Evolutionary conservation across 1,140 invertebrate genomes (phyloP).

Genomic region (Trinorchestia longiramus): DNA sequence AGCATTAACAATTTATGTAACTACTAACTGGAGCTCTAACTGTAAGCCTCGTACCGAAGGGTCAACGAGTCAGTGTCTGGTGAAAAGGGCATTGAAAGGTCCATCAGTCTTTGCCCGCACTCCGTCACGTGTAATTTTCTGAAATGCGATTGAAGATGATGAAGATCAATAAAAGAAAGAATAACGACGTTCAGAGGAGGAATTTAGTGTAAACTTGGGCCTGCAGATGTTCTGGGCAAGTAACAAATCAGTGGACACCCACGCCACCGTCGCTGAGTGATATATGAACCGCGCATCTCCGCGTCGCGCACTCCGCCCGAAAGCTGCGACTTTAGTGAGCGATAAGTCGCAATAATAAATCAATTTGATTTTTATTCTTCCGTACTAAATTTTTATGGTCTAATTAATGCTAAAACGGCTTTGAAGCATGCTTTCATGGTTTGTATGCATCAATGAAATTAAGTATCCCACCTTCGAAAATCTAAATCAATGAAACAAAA

Average conservation of each 20-base stretch:
- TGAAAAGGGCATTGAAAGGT: background rate
- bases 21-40: background rate
- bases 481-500: background rate
- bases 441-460: background rate
- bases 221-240: background rate
- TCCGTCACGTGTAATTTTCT: background rate
- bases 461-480: background rate
- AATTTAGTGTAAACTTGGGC: conserved; percentile 16
- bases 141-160: background rate
- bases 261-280: background rate
- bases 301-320: too few relatives aligned
- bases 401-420: background rate
- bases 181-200: background rate
- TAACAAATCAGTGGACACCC: background rate
- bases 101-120: background rate
- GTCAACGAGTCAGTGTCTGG: background rate
- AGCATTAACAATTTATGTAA: too few relatives aligned
- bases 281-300: background rate
- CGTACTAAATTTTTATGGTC: background rate
- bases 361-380: background rate
- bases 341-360: background rate
- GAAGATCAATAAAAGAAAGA: background rate
- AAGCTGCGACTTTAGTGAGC: background rate
- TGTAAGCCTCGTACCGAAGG: background rate
- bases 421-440: background rate